Evolutionary conservation across 2,113 vertebrate species (phyloP), one percentile per base, ranked within the genome.

Genomic region (Melanostigma gelatinosum): DNA sequence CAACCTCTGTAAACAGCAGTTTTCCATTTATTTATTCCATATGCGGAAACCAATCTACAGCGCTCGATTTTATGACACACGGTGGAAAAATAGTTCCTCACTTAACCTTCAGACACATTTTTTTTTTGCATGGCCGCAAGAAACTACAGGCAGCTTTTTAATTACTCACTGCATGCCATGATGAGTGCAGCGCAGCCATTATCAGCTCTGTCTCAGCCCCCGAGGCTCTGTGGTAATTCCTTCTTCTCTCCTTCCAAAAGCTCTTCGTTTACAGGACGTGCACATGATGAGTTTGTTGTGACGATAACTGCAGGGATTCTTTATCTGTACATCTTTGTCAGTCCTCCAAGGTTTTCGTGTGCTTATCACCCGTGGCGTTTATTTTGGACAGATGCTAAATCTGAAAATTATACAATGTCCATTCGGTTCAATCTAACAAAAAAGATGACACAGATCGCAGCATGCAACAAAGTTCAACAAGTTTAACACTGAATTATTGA

Each of bases 61-160:
- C 4, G 7, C n/a, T 65, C 22, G 34, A 27, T 27, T 27, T 57
- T 12, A 57, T 27, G 54, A 57, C 5, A 8, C 12, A 78, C 12
- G 36, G 0, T 24, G 6, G 20, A 55, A 65, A 55, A 66, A 62
- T 1, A n/a, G 24, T 42, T 40, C 6, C 38, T 82, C 36, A 52
- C 32, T 66, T 82, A 63, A 71, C 79, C 79, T 82, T 75, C 50
- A 71, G 44, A 36, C 80, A 46, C 62, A 58, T 83, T 71, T 76
- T 34, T 24, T 72, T 76, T 84, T 68, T 80, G 13, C 54, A 24
- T 57, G 13, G 70, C 72, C 72, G 82, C 87, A 90, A 82, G 87
- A 91, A 77, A 77, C 68, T 85, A 87, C 85, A 89, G 85, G 87
- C 61, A 83, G 75, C 62, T 32, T 82, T 82, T 85, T 84, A 87